These are phyloP conservation scores for Odocoileus virginianus DNA, from an alignment of 2,113 vertebrate genomes.

Conservation along the genomic window DNA sequence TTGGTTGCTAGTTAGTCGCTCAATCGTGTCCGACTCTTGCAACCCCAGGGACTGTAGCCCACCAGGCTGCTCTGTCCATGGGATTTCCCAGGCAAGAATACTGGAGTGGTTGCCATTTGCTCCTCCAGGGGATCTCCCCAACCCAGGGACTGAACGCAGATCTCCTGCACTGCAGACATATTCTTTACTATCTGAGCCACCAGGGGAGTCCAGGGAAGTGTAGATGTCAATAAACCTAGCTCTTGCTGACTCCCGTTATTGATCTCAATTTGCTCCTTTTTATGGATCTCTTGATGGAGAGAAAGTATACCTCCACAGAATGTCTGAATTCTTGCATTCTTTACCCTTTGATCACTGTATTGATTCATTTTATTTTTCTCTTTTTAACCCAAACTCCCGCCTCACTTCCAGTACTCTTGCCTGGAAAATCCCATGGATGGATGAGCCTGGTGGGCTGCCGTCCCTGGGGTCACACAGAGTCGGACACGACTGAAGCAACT, in stretches of 20 bases:
- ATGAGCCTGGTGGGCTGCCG: background rate
- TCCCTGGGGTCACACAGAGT: background rate
- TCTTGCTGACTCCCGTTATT: conserved; percentile 80
- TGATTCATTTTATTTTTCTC: conserved; percentile 65
- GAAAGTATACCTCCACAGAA: conserved; percentile 76
- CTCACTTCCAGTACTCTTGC: background rate
- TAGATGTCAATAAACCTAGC: conserved; percentile 59
- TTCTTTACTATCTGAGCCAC: background rate
- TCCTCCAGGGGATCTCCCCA: background rate
- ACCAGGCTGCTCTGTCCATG: background rate
- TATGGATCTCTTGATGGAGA: conserved; percentile 80
- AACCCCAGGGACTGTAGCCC: background rate
- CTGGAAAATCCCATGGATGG: accelerated
- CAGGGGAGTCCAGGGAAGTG: background rate
- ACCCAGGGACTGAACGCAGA: background rate
- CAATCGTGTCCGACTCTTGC: accelerated
- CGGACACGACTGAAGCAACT: background rate
- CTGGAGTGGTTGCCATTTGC: background rate
- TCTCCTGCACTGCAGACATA: background rate
- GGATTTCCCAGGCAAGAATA: background rate
- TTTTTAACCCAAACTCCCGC: conserved; percentile 33
- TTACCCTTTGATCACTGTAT: conserved; percentile 79
- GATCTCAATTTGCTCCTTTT: conserved; percentile 82
- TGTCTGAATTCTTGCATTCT: conserved; percentile 81
- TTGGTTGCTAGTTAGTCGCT: background rate